phyloP scores from a whole-genome alignment of 2,113 vertebrate genomes.

The Erythrolamprus reginae region DNA sequence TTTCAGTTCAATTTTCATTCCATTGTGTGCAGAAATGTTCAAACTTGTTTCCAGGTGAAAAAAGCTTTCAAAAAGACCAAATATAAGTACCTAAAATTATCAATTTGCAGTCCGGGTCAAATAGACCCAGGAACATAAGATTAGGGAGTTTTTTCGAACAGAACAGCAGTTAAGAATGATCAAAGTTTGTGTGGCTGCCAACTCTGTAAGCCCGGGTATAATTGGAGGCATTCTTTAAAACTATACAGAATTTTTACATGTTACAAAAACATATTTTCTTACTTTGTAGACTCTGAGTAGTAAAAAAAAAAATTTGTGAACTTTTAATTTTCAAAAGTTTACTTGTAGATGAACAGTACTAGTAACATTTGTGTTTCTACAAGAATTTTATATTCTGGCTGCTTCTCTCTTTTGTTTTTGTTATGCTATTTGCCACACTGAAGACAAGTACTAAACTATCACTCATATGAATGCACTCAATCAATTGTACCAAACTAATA shows the following conservation, averaged over 20 bases:
- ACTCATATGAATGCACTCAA: background rate
- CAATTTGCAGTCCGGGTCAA: too few species aligned
- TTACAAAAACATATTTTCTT: background rate
- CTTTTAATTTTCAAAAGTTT: background rate
- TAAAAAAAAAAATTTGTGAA: background rate
- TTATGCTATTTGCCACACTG: background rate
- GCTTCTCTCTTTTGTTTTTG: background rate
- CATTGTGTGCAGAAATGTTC: too few species aligned
- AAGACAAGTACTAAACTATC: background rate
- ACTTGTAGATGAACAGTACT: background rate
- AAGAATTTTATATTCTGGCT: background rate
- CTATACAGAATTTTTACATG: background rate
- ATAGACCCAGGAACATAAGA: too few species aligned
- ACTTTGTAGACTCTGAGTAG: background rate
- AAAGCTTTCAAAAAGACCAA: too few species aligned
- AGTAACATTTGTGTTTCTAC: background rate
- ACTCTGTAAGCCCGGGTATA: background rate
- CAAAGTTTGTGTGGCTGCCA: background rate
- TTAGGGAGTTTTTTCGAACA: too few species aligned
- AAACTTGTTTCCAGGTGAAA: too few species aligned
- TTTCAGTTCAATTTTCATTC: too few species aligned
- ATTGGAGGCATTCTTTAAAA: background rate
- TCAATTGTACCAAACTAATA: background rate
- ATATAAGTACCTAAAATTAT: too few species aligned
- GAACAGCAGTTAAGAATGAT: too few species aligned